Percentiles rank a stretch among this genome's conserved stretches.
phyloP scores from a whole-genome alignment of 2,888 invertebrate species.

The Eupithecia subfuscata region DNA sequence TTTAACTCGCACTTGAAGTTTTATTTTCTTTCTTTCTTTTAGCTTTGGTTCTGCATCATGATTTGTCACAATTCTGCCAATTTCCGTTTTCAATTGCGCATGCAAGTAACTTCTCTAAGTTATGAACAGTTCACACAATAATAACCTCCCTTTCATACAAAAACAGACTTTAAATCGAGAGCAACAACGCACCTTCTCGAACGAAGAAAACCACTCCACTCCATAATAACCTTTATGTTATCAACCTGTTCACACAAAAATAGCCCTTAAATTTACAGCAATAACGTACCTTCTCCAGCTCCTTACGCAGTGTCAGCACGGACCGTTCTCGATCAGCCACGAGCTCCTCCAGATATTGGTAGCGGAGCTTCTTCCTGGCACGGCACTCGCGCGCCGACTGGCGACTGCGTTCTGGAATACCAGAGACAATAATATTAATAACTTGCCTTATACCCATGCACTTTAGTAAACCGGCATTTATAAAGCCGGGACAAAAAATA shows the following conservation, averaged over 20 bases:
- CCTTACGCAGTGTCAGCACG: conserved; percentile 92
- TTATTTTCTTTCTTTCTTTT: no score
- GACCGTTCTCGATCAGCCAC: conserved; percentile 97
- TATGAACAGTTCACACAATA: no score
- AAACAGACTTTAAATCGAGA: no score
- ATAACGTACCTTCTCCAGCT: conserved; percentile 91
- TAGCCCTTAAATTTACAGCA: not conserved
- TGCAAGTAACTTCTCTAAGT: no score
- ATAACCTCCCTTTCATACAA: no score
- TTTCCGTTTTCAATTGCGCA: no score
- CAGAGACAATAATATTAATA: not conserved
- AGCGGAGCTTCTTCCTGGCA: conserved; percentile 97
- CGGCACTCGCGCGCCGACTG: conserved; percentile 99
- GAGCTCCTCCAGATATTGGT: conserved; percentile 98
- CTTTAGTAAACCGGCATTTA: no score
- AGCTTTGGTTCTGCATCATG: no score
- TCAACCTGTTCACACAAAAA: not conserved
- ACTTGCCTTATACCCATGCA: no score
- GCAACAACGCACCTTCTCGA: not conserved
- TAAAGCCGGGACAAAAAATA: no score
- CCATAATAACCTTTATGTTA: not conserved
- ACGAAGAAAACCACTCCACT: not conserved
- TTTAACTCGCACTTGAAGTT: no score
- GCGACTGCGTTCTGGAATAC: conserved; percentile 93
- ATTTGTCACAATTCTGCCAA: no score